These are phyloP conservation scores for Physocephala rufipes DNA, from an alignment of 2,888 invertebrate genomes.

Conservation along the genomic window DNA sequence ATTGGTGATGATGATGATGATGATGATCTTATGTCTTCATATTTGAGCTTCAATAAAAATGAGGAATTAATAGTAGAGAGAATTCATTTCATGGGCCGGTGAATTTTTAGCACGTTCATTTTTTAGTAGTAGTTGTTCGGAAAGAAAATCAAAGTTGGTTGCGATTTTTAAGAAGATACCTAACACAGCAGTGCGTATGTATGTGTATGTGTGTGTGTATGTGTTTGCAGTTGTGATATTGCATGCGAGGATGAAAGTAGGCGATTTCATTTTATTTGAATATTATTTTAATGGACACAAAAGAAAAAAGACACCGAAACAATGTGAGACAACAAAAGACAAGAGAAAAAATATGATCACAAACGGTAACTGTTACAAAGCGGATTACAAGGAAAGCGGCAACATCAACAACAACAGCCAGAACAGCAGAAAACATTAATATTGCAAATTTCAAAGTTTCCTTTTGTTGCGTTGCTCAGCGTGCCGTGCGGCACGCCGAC, in stretches of 20 bases:
- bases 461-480: slow-evolving; percentile 28
- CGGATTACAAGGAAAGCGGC: slow-evolving; percentile 15
- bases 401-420: slow-evolving; percentile 20
- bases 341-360: slow-evolving; percentile 14
- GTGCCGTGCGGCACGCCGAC: slow-evolving; percentile 45
- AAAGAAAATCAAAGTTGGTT: neutral
- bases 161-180: slow-evolving; percentile 4
- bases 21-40: too few species aligned
- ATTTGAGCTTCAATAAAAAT: too few species aligned
- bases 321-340: slow-evolving; percentile 12
- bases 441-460: slow-evolving; percentile 19
- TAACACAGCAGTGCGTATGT: too few species aligned
- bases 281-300: slow-evolving; percentile 21
- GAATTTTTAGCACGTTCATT: slow-evolving; percentile 18
- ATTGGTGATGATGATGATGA: too few species aligned
- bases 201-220: too few species aligned
- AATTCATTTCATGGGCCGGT: slow-evolving; percentile 8
- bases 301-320: slow-evolving; percentile 7
- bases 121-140: neutral
- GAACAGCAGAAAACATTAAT: neutral
- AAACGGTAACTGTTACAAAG: neutral
- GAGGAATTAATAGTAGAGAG: neutral
- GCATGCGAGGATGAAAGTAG: neutral
- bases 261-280: slow-evolving; percentile 26
- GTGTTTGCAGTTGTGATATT: too few species aligned